phyloP scores from a whole-genome alignment of 2,797 vertebrate species.

The Moxostoma hubbsi region DNA sequence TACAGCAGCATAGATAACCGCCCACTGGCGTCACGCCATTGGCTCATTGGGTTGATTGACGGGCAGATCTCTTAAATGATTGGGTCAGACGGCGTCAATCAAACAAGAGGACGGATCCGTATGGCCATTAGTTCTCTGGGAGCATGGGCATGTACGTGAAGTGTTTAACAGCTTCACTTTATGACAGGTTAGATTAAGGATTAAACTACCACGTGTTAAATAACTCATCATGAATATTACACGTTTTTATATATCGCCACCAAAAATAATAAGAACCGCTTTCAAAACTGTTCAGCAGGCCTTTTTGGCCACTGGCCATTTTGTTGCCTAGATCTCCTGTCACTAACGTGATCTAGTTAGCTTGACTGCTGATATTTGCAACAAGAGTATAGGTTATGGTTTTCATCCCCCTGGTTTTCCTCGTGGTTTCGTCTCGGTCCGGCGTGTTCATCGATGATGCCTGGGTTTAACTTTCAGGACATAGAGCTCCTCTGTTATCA shows the following conservation, averaged over 20 bases:
- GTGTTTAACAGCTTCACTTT: not conserved
- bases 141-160: not conserved
- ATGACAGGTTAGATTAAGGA: not conserved
- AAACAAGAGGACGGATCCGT: constrained; percentile 58
- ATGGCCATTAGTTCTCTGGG: not conserved
- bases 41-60: constrained; percentile 48
- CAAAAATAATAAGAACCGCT: not conserved
- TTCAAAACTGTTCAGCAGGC: not conserved
- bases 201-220: not conserved
- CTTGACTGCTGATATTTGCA: not conserved
- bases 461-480: constrained; percentile 17
- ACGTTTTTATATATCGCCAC: not conserved
- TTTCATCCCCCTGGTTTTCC: not conserved
- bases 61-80: constrained; percentile 53
- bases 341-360: not conserved
- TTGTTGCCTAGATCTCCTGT: not conserved
- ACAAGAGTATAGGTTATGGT: not conserved
- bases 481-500: not conserved
- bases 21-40: constrained; percentile 64
- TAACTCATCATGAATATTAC: not conserved
- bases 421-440: not conserved
- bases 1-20: constrained; percentile 50
- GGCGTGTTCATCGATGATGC: not conserved
- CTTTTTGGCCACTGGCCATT: not conserved
- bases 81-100: constrained; percentile 61